These are phyloP conservation scores for Microctenopoma lineatum DNA, from an alignment of 2,797 vertebrate species.

Conservation along the genomic window DNA sequence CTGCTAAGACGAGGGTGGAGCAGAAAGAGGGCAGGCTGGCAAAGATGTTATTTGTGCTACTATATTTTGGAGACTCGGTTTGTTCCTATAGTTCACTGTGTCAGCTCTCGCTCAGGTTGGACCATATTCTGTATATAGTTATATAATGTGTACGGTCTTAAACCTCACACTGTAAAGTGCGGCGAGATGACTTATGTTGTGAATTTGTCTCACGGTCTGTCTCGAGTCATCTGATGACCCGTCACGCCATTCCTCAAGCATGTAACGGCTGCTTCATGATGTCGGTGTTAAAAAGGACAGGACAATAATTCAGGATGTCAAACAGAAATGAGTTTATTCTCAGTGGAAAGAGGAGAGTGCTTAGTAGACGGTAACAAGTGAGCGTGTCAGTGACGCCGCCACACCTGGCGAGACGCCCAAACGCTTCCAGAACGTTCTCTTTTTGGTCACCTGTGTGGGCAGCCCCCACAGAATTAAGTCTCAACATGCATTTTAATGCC, in stretches of 20 bases:
- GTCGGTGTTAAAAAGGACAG: constrained; percentile 35
- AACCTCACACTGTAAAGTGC: no score
- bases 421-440: constrained; percentile 75
- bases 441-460: constrained; percentile 66
- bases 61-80: background rate
- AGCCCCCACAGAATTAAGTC: constrained; percentile 69
- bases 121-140: no score
- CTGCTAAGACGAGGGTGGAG: constrained; percentile 23
- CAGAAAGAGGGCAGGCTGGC: background rate
- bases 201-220: constrained; percentile 16
- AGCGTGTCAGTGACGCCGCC: constrained; percentile 52
- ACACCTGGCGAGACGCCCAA: constrained; percentile 41
- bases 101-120: no score
- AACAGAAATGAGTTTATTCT: constrained; percentile 76
- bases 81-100: no score
- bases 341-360: constrained; percentile 70
- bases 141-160: no score
- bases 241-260: constrained; percentile 18
- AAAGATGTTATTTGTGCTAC: constrained; percentile 1
- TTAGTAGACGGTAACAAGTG: constrained; percentile 67
- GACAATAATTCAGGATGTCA: constrained; percentile 59
- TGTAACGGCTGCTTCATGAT: constrained; percentile 16
- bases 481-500: constrained; percentile 4
- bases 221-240: constrained; percentile 53
- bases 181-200: no score